Base-by-base conservation (phyloP, 2,888 invertebrate genomes). In the Athalia cordata region DNA sequence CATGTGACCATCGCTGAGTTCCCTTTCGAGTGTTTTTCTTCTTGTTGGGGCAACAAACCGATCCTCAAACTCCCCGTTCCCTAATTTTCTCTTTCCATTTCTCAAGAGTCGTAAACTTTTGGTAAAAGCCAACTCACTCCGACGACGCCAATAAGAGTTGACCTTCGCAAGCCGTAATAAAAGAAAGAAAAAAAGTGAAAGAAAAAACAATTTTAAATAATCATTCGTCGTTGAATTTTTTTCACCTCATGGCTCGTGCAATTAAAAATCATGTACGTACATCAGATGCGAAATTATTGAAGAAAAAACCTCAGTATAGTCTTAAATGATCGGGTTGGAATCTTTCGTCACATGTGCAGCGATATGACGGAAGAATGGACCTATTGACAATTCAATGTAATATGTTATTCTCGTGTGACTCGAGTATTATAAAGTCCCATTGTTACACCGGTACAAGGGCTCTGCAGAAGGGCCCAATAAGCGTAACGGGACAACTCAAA, bases 41-140 rank as follows among this genome's bases (percentile, higher is more conserved):
- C 83, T 83, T 81, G 72, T 72, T 72, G 83, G 74, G 83, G 82
- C 84, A 85, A 85, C 85, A 84, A 81, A 80, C 79, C 79, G 72
- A 72, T 72, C 8, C 72, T 47, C 15, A 77, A 62, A 57, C 62
- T 55, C 67, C 68, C 65, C 78, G 68, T 68, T 72, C 78, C 66
- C 78, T 45, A 29, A 43, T 66, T 77, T 29, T 66, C 65, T 65
- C 55, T 68, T 67, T 78, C 78, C 77, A 81, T 78, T 75, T 77
- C 76, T 79, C 68, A 47, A 70, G 70, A 85, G 81, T 83, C 81
- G 77, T 84, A 84, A 85, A 83, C 70, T 65, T 45, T 65, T 11
- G 57, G 62, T 52, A 65, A 29, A 65, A 13, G 78, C 72, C 77
- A 78, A 65, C 76, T 9, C 15, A 52, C 29, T 52, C 72, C 72